Conservation (phyloP, 2,888 invertebrate species). For the Drosophila koepferae region DNA sequence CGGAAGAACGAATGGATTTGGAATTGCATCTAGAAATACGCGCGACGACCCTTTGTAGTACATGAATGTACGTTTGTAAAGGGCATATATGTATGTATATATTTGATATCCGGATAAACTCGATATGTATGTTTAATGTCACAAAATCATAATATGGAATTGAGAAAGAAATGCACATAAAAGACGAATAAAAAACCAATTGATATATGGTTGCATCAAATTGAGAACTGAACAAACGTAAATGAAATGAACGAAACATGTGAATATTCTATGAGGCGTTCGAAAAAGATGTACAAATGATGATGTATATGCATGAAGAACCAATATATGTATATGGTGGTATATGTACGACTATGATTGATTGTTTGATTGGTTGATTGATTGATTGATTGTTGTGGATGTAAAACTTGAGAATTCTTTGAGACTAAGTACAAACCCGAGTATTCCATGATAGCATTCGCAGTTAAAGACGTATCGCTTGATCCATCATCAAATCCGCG, state of each 20-base stretch:
- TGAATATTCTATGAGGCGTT: slow-evolving; percentile 42
- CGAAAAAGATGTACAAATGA: slow-evolving; percentile 39
- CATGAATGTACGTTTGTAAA: slow-evolving; percentile 15
- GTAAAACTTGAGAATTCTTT: slow-evolving; percentile 56
- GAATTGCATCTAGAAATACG: slow-evolving; percentile 29
- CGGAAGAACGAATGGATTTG: slow-evolving; percentile 56
- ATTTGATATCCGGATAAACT: slow-evolving; percentile 1
- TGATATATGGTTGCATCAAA: slow-evolving; percentile 31
- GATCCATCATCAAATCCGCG: slow-evolving; percentile 90
- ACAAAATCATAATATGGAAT: slow-evolving; percentile 27
- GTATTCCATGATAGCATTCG: slow-evolving; percentile 94
- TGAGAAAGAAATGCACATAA: slow-evolving; percentile 20
- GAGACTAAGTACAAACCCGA: slow-evolving; percentile 88
- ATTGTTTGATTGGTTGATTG: slow-evolving; percentile 24
- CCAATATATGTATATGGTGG: slow-evolving; percentile 44
- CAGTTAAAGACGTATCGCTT: slow-evolving; percentile 94
- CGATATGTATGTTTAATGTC: slow-evolving; percentile 15
- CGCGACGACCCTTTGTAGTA: slow-evolving; percentile 35
- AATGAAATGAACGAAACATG: not conserved
- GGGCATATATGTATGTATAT: slow-evolving; percentile 15
- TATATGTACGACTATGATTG: slow-evolving; percentile 51
- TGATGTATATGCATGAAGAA: slow-evolving; percentile 37
- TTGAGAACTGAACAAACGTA: slow-evolving; percentile 22
- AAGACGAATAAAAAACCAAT: slow-evolving; percentile 34
- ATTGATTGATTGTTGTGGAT: slow-evolving; percentile 38